phyloP scores from a whole-genome alignment of 2,888 invertebrate genomes.

The Troides helena region DNA sequence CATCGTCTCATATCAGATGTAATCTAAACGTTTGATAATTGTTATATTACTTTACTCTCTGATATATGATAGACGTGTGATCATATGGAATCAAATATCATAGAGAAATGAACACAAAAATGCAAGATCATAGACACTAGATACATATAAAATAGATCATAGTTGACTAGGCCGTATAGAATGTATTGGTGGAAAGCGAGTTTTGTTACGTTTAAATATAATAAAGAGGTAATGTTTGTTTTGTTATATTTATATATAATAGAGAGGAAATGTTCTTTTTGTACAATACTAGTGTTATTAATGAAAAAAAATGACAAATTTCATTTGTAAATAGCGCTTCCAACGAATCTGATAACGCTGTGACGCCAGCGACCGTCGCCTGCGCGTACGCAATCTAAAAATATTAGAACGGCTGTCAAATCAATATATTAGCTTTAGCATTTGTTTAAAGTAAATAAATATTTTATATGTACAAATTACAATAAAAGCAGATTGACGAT shows the following conservation, averaged over 20 bases:
- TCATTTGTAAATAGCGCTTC: slow-evolving; percentile 3
- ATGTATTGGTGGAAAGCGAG: no score
- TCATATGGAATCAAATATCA: no score
- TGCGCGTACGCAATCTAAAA: slow-evolving; percentile 52
- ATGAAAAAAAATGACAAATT: slow-evolving; percentile 14
- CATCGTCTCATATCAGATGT: no score
- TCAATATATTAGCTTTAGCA: slow-evolving; percentile 46
- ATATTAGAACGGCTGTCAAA: slow-evolving; percentile 56
- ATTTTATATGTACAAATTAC: slow-evolving; percentile 26
- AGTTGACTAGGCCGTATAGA: no score
- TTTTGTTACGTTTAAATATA: background rate
- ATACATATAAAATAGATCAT: no score
- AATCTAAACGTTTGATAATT: no score
- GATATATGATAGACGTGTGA: no score
- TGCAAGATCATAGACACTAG: no score
- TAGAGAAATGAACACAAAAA: no score
- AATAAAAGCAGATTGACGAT: background rate
- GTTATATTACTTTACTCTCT: no score
- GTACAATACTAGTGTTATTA: background rate
- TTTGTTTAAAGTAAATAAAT: slow-evolving; percentile 13
- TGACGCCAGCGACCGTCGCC: slow-evolving; percentile 49
- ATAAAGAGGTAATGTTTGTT: background rate
- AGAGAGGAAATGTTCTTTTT: background rate
- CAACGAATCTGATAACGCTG: slow-evolving; percentile 39
- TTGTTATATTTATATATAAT: background rate